Base-by-base conservation (phyloP, 2,113 vertebrate genomes). In the Scolopax mira region DNA sequence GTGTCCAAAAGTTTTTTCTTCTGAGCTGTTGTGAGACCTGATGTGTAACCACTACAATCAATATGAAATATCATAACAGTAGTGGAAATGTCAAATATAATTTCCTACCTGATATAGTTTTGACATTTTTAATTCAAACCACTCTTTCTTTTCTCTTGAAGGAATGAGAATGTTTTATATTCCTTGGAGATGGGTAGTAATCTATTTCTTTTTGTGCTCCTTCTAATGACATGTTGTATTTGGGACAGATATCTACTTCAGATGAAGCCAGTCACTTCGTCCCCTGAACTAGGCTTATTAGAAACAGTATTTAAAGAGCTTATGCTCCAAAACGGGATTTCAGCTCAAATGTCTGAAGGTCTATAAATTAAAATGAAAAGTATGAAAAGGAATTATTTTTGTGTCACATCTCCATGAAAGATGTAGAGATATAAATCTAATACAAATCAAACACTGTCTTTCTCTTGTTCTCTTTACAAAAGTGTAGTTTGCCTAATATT, bases 1-100 rank as follows among this genome's bases (percentile, higher is more conserved):
- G 8, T 67, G 44, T 84, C 80, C 42, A 30, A 19, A 89, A 72
- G 21, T 15, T 79, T 92, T 94, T 94, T 64, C 39, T 51, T 75
- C 24, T 48, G 15, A 52, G 42, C 74, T 93, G 46, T 88, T 91
- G 74, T 41, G 30, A 92, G 25, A 70, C 58, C 13, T 51, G 79
- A 55, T 75, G 61, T 61, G 52, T 79, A 96, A 72, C 18, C 17
- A 61, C 19, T 35, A 57, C 2, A 17, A 64, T 92, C 81, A 60
- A 88, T 95, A 95, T 78, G 44, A 96, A 87, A 93, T 84, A 96
- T 78, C 52, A 52, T 70, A 87, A 72, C 55, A 85, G 31, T 57
- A 49, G 35, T 61, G 57, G 90, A 95, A 93, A 66, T 52, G n/a
- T 72, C 65, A 91, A 44, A 62, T 90, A 80, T 67, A 30, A 73